phyloP scores from a whole-genome alignment of 1,140 invertebrate species.

The Harlomillsia oculata region DNA sequence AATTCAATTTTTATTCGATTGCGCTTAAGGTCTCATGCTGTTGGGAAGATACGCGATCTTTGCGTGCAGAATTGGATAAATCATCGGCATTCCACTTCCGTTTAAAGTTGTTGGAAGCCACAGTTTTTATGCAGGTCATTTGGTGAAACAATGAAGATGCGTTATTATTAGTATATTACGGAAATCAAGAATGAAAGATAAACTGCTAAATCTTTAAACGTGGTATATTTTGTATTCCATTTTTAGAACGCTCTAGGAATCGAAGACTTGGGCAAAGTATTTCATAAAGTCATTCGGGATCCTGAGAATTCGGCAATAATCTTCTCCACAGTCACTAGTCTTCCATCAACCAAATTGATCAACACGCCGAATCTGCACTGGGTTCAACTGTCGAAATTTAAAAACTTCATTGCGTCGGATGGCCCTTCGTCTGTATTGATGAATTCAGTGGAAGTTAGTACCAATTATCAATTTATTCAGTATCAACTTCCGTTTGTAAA shows the following conservation, averaged over 20 bases:
- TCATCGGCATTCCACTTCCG: conserved; percentile 80
- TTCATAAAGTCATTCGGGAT: conserved; percentile 78
- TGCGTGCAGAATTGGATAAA: conserved; percentile 86
- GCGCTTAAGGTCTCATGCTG: conserved; percentile 64
- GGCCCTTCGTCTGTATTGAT: too few relatives aligned
- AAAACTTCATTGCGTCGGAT: too few relatives aligned
- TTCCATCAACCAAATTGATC: conserved; percentile 70
- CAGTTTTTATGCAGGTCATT: conserved; percentile 80
- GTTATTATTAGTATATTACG: too few relatives aligned
- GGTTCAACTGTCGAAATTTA: conserved; percentile 71
- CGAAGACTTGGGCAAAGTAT: conserved; percentile 84
- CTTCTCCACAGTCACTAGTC: conserved; percentile 59
- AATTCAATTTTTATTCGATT: neutral
- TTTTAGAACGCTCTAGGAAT: conserved; percentile 67
- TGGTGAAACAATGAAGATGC: too few relatives aligned
- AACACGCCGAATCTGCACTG: conserved; percentile 75
- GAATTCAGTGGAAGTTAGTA: too few relatives aligned
- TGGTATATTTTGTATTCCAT: too few relatives aligned
- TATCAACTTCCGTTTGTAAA: too few relatives aligned
- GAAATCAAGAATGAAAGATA: too few relatives aligned
- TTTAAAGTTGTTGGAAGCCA: conserved; percentile 80
- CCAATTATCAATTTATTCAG: too few relatives aligned
- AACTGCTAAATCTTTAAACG: too few relatives aligned
- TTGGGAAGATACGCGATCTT: conserved; percentile 87
- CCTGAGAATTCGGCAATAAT: conserved; percentile 81